These are phyloP conservation scores for Psittacula derbiana DNA, from an alignment of 2,797 vertebrate species.

Conservation along the genomic window DNA sequence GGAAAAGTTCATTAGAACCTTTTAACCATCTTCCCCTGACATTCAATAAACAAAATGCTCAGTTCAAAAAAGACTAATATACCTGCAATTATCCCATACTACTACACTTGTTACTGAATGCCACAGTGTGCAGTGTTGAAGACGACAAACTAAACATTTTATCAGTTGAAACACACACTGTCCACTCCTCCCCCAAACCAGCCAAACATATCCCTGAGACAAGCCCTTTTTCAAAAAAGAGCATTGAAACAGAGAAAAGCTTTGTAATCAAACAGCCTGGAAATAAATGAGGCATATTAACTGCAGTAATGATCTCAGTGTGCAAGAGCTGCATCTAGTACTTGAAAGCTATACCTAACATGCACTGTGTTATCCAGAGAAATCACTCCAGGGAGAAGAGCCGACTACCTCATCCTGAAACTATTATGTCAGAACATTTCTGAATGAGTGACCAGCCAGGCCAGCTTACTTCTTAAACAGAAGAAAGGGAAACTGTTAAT, in stretches of 20 bases:
- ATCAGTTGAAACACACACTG: not conserved
- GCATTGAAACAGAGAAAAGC: not conserved
- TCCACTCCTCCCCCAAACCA: not conserved
- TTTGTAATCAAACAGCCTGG: not conserved
- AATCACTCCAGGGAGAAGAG: not conserved
- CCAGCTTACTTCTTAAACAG: not conserved
- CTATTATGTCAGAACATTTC: not conserved
- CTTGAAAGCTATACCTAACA: not conserved
- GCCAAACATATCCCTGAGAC: not conserved
- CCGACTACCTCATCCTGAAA: not conserved
- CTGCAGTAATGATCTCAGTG: not conserved
- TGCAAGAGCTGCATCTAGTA: not conserved
- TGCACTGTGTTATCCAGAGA: not conserved
- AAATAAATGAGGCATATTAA: not conserved
- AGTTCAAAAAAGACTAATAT: not conserved
- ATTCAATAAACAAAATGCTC: not conserved
- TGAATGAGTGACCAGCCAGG: not conserved
- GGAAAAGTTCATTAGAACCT: not conserved
- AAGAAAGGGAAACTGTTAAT: not conserved
- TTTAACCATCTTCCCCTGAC: not conserved
- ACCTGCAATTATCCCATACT: not conserved
- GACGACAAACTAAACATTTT: not conserved
- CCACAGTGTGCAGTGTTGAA: accelerated
- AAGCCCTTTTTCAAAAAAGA: not conserved
- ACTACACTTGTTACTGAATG: not conserved